These are phyloP conservation scores for Diachasmimorpha longicaudata DNA, from an alignment of 1,140 invertebrate genomes.

Conservation along the genomic window DNA sequence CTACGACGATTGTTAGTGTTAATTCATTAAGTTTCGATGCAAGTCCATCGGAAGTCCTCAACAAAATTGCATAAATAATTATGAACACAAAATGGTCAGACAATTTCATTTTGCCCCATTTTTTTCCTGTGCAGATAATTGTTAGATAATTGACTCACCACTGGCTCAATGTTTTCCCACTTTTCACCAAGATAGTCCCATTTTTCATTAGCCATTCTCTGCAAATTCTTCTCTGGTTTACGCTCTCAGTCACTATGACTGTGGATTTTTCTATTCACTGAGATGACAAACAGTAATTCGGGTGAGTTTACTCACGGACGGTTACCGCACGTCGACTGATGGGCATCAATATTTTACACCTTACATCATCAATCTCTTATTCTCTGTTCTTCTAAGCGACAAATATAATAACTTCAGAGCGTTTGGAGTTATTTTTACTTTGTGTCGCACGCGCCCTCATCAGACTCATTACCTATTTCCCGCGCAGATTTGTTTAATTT, in stretches of 20 bases:
- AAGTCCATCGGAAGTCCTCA: too few species aligned
- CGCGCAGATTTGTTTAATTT: neutral
- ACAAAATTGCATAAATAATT: too few species aligned
- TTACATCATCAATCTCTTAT: conserved; percentile 19
- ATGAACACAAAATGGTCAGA: too few species aligned
- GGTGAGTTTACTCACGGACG: neutral
- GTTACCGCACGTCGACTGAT: conserved; percentile 14
- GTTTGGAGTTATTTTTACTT: conserved; percentile 10
- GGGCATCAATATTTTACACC: neutral
- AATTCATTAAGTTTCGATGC: too few species aligned
- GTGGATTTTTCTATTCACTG: neutral
- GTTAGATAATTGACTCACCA: conserved; percentile 38
- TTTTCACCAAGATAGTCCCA: conserved; percentile 24
- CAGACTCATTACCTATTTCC: neutral
- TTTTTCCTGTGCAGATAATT: neutral
- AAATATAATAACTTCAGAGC: conserved; percentile 14
- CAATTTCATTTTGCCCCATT: too few species aligned
- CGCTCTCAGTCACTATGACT: neutral
- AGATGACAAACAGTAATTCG: neutral
- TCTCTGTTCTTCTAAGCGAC: neutral
- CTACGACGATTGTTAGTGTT: too few species aligned
- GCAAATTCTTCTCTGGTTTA: neutral
- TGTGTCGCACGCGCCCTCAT: neutral
- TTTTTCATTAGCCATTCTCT: conserved; percentile 18
- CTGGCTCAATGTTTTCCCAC: conserved; percentile 24